Percentiles rank a stretch among this genome's conserved stretches.
These are phyloP conservation scores for Elephantulus edwardii DNA, from an alignment of 2,113 vertebrate species.

Conservation along the genomic window DNA sequence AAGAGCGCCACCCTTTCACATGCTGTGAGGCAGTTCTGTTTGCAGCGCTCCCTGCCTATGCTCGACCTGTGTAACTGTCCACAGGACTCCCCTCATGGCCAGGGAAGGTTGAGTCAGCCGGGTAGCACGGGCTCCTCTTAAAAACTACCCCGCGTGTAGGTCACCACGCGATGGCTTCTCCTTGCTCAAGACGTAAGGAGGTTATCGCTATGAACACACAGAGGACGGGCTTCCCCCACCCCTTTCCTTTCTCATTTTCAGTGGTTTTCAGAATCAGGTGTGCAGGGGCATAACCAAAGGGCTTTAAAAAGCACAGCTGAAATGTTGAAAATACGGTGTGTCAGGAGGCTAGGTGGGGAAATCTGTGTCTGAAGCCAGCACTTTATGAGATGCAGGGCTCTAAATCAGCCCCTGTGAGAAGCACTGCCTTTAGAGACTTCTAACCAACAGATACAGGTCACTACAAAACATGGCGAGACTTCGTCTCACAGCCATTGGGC, in stretches of 20 bases:
- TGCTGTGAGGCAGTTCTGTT: background rate
- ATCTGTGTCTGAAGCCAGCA: background rate
- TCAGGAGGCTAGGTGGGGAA: background rate
- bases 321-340: background rate
- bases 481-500: no score
- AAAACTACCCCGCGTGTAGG: rapidly evolving
- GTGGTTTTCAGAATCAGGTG: background rate
- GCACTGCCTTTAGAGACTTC: background rate
- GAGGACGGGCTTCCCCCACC: background rate
- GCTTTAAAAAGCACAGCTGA: background rate
- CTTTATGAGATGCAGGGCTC: no score
- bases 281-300: background rate
- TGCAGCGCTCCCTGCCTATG: background rate
- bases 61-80: background rate
- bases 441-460: background rate
- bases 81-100: background rate
- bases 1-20: background rate
- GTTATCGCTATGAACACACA: background rate
- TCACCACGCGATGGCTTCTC: background rate
- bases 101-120: background rate
- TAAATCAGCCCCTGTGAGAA: background rate
- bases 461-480: no score
- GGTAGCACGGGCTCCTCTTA: no score
- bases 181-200: background rate
- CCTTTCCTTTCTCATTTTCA: background rate